Evolutionary conservation across 2,888 invertebrate species (phyloP), one percentile per base, ranked within the genome.

Genomic region (Monochamus alternatus): DNA sequence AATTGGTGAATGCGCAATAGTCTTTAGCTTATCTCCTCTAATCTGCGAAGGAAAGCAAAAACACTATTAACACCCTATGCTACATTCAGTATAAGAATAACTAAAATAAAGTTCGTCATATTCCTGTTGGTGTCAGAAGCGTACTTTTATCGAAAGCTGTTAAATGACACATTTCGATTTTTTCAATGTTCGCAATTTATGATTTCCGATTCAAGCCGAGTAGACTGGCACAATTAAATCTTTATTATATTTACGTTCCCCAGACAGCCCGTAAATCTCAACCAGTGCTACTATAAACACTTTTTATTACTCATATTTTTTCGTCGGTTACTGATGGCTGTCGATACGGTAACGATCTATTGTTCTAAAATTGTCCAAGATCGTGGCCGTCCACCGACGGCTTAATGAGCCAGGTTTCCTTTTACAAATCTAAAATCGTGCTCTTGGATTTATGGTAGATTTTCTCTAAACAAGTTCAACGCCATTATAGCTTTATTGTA

Each of bases 291-390:
- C 12, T 47, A 10, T 47, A 47, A 47, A 47, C 47, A 47, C 47
- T 47, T 47, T 47, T 47, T 47, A 47, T 47, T 47, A 10, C 47
- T 47, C 10, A 1, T 12, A 9, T 47, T 47, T 47, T 10, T 65
- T 44, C 8, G 44, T 60, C n/a, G 38, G 22, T 51, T 74, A 63
- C 68, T 74, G 62, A 52, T 68, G 68, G 14, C 44, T 43, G 30
- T 4, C 30, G 62, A 68, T 68, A 63, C 55, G 44, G 31, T 75
- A 75, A 75, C 72, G 75, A 75, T 72, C 75, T 67, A 75, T 75
- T 75, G 75, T 75, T 72, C 30, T 65, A 14, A 38, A 75, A 71
- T 58, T 71, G 55, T 70, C 69, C 32, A 51, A 14, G 31, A 64
- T 5, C 63, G 38, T 52, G 55, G 22, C 55, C 63, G 52, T 52